Evolutionary conservation across 2,797 vertebrate genomes (phyloP).

Genomic region (Picus viridis): DNA sequence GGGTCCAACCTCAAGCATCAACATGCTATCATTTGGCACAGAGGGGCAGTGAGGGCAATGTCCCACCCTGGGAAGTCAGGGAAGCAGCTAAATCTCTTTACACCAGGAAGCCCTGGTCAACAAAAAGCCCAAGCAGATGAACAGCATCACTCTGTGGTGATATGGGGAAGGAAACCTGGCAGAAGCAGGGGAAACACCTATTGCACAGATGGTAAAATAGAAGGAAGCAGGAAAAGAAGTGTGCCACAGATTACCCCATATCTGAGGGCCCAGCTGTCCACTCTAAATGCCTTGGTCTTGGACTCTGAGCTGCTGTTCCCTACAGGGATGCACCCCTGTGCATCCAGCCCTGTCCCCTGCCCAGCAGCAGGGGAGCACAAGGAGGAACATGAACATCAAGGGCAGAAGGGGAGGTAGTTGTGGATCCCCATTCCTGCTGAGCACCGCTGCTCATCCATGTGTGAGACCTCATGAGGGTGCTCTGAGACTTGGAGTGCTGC

Average conservation of each 20-base stretch:
- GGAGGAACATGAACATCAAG: fast-evolving
- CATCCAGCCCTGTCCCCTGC: neutral
- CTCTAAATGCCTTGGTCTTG: neutral
- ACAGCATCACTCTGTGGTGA: neutral
- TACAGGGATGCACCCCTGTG: neutral
- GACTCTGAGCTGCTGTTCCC: neutral
- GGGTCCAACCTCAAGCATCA: fast-evolving
- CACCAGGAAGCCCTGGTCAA: neutral
- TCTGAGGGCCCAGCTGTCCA: neutral
- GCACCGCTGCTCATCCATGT: fast-evolving
- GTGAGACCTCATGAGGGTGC: neutral
- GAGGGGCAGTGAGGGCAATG: fast-evolving
- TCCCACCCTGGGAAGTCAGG: fast-evolving
- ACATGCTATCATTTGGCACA: fast-evolving
- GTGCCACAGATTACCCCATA: neutral
- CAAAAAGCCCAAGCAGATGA: neutral
- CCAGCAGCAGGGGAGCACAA: neutral
- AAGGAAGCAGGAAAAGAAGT: neutral
- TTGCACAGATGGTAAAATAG: neutral
- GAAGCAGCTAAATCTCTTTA: neutral
- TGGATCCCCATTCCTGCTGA: neutral
- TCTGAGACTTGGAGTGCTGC: neutral
- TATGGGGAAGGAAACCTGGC: neutral
- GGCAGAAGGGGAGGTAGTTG: neutral
- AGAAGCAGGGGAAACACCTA: neutral